A percentile compares a stretch with the other conserved stretches of the same genome.
phyloP scores from a whole-genome alignment of 2,888 invertebrate genomes.

The Hybos culiciformis region DNA sequence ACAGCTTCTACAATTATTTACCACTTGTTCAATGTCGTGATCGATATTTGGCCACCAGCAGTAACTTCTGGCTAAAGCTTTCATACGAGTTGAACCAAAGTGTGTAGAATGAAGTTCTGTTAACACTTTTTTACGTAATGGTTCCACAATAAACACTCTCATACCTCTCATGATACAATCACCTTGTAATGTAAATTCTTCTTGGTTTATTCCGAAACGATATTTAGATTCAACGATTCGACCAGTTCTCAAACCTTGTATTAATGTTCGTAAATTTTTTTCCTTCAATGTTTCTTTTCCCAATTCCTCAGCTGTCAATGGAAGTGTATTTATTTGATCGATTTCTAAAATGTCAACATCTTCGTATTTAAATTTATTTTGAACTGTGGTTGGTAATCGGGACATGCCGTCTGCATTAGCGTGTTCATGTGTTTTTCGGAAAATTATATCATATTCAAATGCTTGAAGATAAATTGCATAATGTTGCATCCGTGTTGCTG shows the following conservation, averaged over 20 bases:
- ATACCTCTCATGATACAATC: no score
- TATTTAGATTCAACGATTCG: not conserved
- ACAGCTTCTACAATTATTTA: not conserved
- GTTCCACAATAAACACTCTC: no score
- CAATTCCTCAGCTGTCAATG: not conserved
- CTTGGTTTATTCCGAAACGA: not conserved
- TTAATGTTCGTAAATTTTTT: not conserved
- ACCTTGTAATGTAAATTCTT: no score
- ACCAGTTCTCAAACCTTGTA: not conserved
- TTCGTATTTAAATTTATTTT: not conserved
- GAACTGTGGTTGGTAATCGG: constrained; percentile 8
- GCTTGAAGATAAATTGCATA: constrained; percentile 11
- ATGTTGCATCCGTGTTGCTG: constrained; percentile 14
- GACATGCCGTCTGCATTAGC: constrained; percentile 16
- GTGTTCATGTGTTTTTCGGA: constrained; percentile 11
- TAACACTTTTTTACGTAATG: no score
- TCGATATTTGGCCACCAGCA: no score
- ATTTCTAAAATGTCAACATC: not conserved
- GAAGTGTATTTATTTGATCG: not conserved
- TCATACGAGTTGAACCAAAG: no score
- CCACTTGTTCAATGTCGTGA: not conserved
- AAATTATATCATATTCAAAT: constrained; percentile 15
- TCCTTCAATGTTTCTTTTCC: not conserved
- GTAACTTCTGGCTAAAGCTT: no score
- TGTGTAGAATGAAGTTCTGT: no score